Conservation (phyloP, 1,140 invertebrate genomes). For the Drosophila parabipectinata region DNA sequence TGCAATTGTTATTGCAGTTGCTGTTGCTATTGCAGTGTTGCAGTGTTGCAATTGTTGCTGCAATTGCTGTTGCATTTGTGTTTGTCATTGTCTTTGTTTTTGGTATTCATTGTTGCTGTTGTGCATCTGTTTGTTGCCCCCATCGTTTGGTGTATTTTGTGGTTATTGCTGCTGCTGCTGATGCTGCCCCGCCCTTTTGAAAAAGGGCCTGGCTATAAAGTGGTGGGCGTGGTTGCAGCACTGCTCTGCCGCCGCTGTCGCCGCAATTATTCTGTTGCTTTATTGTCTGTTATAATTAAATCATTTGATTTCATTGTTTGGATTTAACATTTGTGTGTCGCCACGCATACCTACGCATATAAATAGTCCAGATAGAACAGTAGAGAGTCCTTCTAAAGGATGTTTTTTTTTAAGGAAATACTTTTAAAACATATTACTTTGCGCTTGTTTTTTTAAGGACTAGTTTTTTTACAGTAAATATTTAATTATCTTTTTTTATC, state of each 20-base stretch:
- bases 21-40: slow-evolving; percentile 26
- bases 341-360: slow-evolving; percentile 2
- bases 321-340: slow-evolving; percentile 65
- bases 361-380: slow-evolving; percentile 2
- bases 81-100: slow-evolving; percentile 27
- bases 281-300: slow-evolving; percentile 82
- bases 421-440: too few species aligned
- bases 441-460: too few species aligned
- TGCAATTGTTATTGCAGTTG: slow-evolving; percentile 72
- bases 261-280: slow-evolving; percentile 76
- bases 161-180: slow-evolving; percentile 34
- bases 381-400: neutral
- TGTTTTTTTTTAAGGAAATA: too few species aligned
- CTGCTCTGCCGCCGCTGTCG: slow-evolving; percentile 1
- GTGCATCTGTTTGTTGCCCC: slow-evolving; percentile 18
- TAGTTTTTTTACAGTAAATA: too few species aligned
- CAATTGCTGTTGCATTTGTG: slow-evolving; percentile 33
- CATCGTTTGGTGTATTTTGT: slow-evolving; percentile 39
- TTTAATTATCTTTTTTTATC: too few species aligned
- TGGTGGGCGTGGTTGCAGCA: slow-evolving; percentile 3
- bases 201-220: slow-evolving; percentile 13
- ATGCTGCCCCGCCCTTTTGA: slow-evolving; percentile 17
- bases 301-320: slow-evolving; percentile 77
- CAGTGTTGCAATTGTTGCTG: slow-evolving; percentile 5
- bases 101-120: slow-evolving; percentile 39